Conservation (phyloP, 2,888 invertebrate genomes). For the Lydus trimaculatus region DNA sequence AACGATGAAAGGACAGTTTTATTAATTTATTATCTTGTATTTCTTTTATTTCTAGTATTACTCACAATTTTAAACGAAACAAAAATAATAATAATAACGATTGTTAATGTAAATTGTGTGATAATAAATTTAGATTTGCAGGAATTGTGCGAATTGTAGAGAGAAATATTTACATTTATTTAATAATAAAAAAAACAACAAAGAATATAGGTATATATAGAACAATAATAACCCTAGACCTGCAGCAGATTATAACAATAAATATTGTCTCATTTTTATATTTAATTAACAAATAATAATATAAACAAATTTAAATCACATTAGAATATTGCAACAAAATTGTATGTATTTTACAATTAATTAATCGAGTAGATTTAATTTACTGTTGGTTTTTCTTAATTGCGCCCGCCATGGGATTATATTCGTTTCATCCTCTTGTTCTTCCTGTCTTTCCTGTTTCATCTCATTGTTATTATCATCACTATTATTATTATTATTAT, state of each 20-base stretch:
- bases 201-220: too few species aligned
- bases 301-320: conserved; percentile 3
- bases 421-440: conserved; percentile 67
- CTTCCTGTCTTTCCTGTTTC: conserved; percentile 50
- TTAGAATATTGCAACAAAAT: background rate
- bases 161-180: background rate
- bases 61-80: conserved; percentile 18
- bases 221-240: background rate
- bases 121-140: conserved; percentile 25
- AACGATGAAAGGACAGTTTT: conserved; percentile 7
- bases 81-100: conserved; percentile 14
- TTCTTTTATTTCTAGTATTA: conserved; percentile 23
- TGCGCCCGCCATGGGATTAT: conserved; percentile 92
- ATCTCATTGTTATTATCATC: conserved; percentile 53
- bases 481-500: conserved; percentile 50
- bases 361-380: conserved; percentile 80
- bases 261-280: background rate
- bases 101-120: conserved; percentile 30
- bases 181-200: too few species aligned
- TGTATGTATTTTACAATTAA: background rate
- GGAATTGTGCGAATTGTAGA: background rate
- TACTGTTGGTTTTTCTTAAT: conserved; percentile 88
- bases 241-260: background rate
- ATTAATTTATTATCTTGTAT: conserved; percentile 25
- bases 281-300: background rate